Conservation (phyloP, 2,797 vertebrate species). For the Rostrhamus sociabilis region DNA sequence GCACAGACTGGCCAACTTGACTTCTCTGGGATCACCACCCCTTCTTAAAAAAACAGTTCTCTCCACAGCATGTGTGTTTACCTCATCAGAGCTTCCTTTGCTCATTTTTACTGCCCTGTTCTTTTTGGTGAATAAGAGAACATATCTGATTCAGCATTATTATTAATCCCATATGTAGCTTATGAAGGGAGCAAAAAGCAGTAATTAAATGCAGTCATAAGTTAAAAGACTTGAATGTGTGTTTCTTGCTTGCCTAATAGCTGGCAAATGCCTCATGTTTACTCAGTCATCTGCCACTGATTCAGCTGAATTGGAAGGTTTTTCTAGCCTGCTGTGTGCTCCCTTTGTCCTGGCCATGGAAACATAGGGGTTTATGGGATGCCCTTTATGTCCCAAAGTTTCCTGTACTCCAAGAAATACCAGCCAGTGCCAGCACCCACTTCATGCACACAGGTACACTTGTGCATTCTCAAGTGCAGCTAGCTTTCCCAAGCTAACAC, state of each 20-base stretch:
- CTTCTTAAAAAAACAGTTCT: neutral
- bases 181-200: constrained; percentile 44
- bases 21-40: neutral
- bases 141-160: constrained; percentile 18
- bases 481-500: neutral
- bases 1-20: neutral
- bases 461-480: neutral
- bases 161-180: constrained; percentile 66
- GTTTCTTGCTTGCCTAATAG: constrained; percentile 27
- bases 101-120: neutral
- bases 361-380: neutral
- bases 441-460: fast-evolving
- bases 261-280: neutral
- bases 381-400: neutral
- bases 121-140: neutral
- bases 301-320: neutral
- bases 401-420: neutral
- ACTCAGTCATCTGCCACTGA: neutral
- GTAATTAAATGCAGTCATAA: constrained; percentile 31
- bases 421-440: neutral
- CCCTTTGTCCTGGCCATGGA: neutral
- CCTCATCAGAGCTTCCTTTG: neutral
- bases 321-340: neutral
- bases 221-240: neutral
- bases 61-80: neutral